These are phyloP conservation scores for Pristionchus arcanus DNA, from an alignment of 2,888 invertebrate species.

Conservation along the genomic window DNA sequence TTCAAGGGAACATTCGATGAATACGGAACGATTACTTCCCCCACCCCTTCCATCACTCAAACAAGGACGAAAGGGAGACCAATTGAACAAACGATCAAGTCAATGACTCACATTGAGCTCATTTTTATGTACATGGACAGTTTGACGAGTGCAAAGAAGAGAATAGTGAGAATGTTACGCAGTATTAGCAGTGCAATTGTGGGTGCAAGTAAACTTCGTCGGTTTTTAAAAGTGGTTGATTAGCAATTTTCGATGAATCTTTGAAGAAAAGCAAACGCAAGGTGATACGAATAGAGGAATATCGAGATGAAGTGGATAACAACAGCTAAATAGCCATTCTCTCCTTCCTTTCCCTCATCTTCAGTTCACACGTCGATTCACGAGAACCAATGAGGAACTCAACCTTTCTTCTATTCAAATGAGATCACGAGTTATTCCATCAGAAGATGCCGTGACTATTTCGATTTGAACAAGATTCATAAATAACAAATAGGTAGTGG, in stretches of 20 bases:
- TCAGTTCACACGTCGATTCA: slow-evolving; percentile 3
- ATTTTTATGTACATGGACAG: neutral
- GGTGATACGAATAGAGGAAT: neutral
- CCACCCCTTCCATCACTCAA: neutral
- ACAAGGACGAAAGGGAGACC: slow-evolving; percentile 1
- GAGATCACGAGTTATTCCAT: neutral
- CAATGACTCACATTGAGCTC: neutral
- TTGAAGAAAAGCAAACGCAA: neutral
- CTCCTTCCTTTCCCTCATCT: neutral
- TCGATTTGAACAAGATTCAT: too few relatives aligned
- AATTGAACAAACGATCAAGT: neutral
- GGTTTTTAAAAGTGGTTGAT: neutral
- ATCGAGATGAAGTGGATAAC: neutral
- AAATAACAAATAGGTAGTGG: neutral
- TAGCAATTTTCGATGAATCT: neutral
- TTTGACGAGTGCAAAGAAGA: neutral
- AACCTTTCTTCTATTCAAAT: neutral
- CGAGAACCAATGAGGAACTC: neutral
- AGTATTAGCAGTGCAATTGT: neutral
- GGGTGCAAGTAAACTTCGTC: neutral
- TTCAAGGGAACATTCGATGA: neutral
- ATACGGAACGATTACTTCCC: slow-evolving; percentile 12
- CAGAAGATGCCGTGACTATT: neutral
- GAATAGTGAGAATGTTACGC: neutral
- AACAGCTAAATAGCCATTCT: neutral